Percentiles rank a stretch among this genome's conserved stretches.
phyloP scores from a whole-genome alignment of 2,797 vertebrate genomes.

The Rhinogobio ventralis region DNA sequence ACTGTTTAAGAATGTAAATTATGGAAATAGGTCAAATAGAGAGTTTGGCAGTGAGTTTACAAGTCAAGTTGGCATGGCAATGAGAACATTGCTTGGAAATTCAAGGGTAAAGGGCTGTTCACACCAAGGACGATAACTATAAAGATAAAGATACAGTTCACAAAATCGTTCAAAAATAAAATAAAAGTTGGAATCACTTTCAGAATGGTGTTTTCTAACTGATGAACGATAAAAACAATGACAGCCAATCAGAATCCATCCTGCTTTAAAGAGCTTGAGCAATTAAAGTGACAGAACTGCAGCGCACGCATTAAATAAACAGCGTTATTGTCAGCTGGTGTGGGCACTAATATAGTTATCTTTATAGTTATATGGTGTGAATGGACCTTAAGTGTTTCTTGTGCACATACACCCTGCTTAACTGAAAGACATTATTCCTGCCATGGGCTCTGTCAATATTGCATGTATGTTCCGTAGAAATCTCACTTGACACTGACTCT shows the following conservation, averaged over 20 bases:
- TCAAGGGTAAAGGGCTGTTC: slow-evolving; percentile 27
- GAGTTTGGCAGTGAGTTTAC: slow-evolving; percentile 73
- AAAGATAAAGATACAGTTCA: background rate
- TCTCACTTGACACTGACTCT: background rate
- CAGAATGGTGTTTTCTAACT: background rate
- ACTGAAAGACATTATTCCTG: slow-evolving; percentile 27
- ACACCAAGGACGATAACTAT: background rate
- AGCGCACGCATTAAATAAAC: background rate
- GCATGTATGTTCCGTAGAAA: background rate
- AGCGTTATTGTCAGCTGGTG: background rate
- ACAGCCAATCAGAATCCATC: background rate
- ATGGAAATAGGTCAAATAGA: slow-evolving; percentile 81
- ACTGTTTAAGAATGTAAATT: slow-evolving; percentile 80
- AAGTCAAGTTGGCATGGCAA: slow-evolving; percentile 71
- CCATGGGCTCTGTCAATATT: background rate
- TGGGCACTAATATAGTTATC: background rate
- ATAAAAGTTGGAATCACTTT: background rate
- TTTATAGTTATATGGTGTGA: background rate
- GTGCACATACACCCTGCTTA: slow-evolving; percentile 34
- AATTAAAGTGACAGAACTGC: background rate
- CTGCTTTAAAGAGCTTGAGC: background rate
- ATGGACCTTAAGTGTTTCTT: slow-evolving; percentile 3
- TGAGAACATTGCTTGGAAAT: slow-evolving; percentile 68
- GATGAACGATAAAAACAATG: background rate
- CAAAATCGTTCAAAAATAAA: background rate